Conservation (phyloP, 2,797 vertebrate species). For the Girardinus metallicus region DNA sequence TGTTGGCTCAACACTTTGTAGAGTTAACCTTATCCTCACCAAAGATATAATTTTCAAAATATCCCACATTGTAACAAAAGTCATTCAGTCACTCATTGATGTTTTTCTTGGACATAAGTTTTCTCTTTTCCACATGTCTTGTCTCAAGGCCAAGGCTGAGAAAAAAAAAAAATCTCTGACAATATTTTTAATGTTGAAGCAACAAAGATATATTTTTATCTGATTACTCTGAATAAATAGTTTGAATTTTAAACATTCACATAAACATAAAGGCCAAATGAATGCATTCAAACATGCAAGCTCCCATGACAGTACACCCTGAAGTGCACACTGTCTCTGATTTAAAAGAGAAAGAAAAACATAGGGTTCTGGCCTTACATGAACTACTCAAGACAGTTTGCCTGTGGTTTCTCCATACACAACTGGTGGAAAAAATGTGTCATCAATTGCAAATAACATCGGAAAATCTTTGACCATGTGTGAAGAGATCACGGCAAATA, state of each 20-base stretch:
- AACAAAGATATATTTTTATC: not conserved
- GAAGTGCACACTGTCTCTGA: slow-evolving; percentile 25
- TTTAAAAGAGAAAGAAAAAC: slow-evolving; percentile 36
- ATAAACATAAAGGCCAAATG: slow-evolving; percentile 44
- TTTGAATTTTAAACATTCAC: not conserved
- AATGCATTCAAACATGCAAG: slow-evolving; percentile 39
- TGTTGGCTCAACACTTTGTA: not conserved
- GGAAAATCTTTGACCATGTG: slow-evolving; percentile 23
- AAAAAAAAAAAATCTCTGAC: not conserved
- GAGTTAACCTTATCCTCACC: not conserved
- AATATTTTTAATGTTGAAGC: not conserved
- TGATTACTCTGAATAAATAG: not conserved
- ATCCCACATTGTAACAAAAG: not conserved
- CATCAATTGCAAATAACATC: slow-evolving; percentile 35
- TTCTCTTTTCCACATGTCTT: not conserved
- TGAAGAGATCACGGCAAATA: slow-evolving; percentile 19
- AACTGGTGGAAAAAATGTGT: slow-evolving; percentile 7
- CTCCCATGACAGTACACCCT: slow-evolving; percentile 43
- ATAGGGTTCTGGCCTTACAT: slow-evolving; percentile 39
- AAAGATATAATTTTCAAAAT: not conserved
- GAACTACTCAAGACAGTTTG: slow-evolving; percentile 32
- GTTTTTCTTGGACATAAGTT: not conserved
- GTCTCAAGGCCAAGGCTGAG: not conserved
- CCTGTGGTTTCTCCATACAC: slow-evolving; percentile 10
- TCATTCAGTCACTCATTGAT: not conserved